Conservation (phyloP, 2,113 vertebrate genomes). For the Dipodomys spectabilis region DNA sequence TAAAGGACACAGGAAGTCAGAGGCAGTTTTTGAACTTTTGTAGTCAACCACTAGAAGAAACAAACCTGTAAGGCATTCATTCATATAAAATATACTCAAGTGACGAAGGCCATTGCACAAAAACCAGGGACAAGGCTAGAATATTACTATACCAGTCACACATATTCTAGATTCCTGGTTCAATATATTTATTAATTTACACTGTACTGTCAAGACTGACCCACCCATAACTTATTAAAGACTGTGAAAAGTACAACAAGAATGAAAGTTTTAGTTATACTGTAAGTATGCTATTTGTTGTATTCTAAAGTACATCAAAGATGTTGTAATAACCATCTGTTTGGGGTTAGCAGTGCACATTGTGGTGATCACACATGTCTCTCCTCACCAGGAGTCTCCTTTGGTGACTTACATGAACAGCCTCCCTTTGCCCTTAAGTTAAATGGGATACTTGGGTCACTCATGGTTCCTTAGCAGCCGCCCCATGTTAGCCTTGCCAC, state of each 20-base stretch:
- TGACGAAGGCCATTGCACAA: not conserved
- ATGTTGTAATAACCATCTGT: not conserved
- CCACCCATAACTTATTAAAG: constrained; percentile 38
- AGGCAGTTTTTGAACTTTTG: not conserved
- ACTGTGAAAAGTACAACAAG: constrained; percentile 9
- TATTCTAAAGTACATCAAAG: constrained; percentile 29
- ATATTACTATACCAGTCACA: not conserved
- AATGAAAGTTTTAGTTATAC: not conserved
- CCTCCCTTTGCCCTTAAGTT: not conserved
- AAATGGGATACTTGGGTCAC: not conserved
- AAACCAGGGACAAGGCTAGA: not conserved
- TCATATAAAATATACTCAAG: not conserved
- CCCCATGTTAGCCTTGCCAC: constrained; percentile 98
- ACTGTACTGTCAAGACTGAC: constrained; percentile 11
- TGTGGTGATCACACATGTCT: not conserved
- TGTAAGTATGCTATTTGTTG: not conserved
- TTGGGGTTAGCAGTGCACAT: constrained; percentile 31
- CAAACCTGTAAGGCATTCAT: not conserved
- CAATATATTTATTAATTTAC: constrained; percentile 32
- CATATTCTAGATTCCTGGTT: not conserved
- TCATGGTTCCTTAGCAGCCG: constrained; percentile 87
- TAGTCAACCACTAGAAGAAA: not conserved
- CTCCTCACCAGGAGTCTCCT: not conserved
- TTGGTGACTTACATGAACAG: not conserved
- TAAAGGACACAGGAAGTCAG: not conserved